Percentiles rank a stretch among this genome's conserved stretches.
Evolutionary conservation across 2,888 invertebrate species (phyloP).

Genomic region (Eupithecia inturbata): DNA sequence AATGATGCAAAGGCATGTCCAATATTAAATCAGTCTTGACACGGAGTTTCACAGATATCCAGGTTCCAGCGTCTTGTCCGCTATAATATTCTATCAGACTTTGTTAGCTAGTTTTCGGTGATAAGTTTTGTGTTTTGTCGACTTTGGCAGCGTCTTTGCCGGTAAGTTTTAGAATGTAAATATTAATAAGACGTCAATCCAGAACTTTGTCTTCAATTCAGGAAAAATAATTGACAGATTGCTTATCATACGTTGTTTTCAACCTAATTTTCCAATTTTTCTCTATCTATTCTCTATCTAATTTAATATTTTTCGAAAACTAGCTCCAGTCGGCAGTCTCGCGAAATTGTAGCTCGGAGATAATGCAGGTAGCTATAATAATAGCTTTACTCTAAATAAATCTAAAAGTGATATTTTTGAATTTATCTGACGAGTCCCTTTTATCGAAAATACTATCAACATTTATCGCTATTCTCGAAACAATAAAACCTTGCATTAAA

Average conservation of each 20-base stretch:
- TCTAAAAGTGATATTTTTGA: no score
- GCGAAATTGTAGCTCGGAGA: not conserved
- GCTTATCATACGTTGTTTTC: no score
- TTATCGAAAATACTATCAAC: no score
- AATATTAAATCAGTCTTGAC: conserved; percentile 43
- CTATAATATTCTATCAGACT: not conserved
- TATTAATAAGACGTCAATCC: not conserved
- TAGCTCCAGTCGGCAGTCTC: not conserved
- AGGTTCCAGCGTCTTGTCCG: not conserved
- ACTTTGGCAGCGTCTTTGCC: not conserved
- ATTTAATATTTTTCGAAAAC: not conserved
- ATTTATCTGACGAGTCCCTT: no score
- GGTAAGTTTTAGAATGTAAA: not conserved
- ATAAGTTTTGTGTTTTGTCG: not conserved
- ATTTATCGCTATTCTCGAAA: not conserved
- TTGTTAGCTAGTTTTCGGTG: not conserved
- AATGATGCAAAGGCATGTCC: conserved; percentile 59
- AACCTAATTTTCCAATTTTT: no score
- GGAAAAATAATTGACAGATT: no score
- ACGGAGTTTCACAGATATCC: conserved; percentile 1
- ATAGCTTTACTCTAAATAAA: no score
- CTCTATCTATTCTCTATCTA: no score
- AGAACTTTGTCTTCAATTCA: not conserved
- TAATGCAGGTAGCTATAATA: not conserved
- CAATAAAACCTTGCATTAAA: not conserved